Evolutionary conservation across 2,888 invertebrate genomes (phyloP), one percentile per base, ranked within the genome.

Genomic region (Drosophila ezoana): DNA sequence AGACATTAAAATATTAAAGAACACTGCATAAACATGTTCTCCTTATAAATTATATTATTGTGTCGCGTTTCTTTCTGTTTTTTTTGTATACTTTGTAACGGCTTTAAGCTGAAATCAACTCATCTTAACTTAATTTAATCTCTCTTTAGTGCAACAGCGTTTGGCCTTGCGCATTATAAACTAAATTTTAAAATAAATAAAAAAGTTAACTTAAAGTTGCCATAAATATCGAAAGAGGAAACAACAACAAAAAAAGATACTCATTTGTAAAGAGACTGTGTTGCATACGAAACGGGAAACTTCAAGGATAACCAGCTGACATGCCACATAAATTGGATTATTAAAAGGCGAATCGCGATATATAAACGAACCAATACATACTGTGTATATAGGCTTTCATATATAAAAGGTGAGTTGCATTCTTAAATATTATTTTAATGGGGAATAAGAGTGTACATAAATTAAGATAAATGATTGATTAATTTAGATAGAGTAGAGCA

Each of bases 241-340:
- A 69, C 56, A 64, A 60, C 48, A 54, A 62, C 20, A 53, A 44
- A 63, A 28, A 28, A 8, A 2, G 28, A 37, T 32, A 63, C 18
- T 43, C 61, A 64, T 57, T 47, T 63, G 43, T 44, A 60, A 72
- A 67, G 47, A 47, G 63, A 60, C 64, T 38, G 72, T 59, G 59
- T 62, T 73, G 76, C 74, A 70, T 72, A 75, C 73, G 58, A 67
- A 78, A 76, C 73, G 54, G 76, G 73, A 77, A 63, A 80, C 69
- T 74, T 81, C 85, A 85, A 85, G 77, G 85, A 89, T 87, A 85
- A 87, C 89, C 87, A 84, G 87, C 85, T 84, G 89, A 75, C 79
- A 83, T 88, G 89, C 79, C 89, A 87, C 79, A 89, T 77, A 87
- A 84, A 85, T 89, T 84, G 85, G 87, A 89, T 79, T 89, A 85